phyloP scores from a whole-genome alignment of 1,140 invertebrate genomes.

The Penaeus japonicus region DNA sequence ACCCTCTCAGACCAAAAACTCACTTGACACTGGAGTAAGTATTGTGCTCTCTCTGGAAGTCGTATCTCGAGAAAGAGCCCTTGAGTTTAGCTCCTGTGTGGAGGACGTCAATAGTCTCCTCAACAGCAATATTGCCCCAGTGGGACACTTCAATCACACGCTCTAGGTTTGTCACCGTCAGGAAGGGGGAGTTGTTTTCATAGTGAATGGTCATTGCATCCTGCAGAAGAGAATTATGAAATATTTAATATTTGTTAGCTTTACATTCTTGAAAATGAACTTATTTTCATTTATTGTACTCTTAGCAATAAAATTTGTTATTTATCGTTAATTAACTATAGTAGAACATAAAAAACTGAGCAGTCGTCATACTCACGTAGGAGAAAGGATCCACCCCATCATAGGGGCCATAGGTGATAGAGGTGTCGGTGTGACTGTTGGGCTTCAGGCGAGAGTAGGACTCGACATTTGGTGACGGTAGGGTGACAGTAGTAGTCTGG shows the following conservation, averaged over 20 bases:
- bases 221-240: constrained; percentile 25
- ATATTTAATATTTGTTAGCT: not conserved
- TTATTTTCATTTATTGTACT: no score
- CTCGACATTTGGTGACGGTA: constrained; percentile 82
- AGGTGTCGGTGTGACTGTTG: constrained; percentile 77
- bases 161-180: constrained; percentile 86
- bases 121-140: constrained; percentile 98
- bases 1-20: not conserved
- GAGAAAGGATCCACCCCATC: constrained; percentile 74
- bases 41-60: constrained; percentile 90
- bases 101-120: constrained; percentile 89
- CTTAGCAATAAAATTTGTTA: not conserved
- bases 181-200: constrained; percentile 96
- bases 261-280: not conserved
- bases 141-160: constrained; percentile 95
- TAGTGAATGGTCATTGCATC: constrained; percentile 80
- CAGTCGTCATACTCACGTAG: constrained; percentile 62
- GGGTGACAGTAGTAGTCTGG: constrained; percentile 82
- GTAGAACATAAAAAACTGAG: not conserved
- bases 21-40: constrained; percentile 84
- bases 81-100: constrained; percentile 93
- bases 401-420: constrained; percentile 88
- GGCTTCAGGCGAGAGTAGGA: constrained; percentile 86
- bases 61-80: constrained; percentile 94
- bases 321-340: not conserved